Evolutionary conservation across 2,888 invertebrate genomes (phyloP), one percentile per base, ranked within the genome.

Genomic region (Malthinus flaveolus): DNA sequence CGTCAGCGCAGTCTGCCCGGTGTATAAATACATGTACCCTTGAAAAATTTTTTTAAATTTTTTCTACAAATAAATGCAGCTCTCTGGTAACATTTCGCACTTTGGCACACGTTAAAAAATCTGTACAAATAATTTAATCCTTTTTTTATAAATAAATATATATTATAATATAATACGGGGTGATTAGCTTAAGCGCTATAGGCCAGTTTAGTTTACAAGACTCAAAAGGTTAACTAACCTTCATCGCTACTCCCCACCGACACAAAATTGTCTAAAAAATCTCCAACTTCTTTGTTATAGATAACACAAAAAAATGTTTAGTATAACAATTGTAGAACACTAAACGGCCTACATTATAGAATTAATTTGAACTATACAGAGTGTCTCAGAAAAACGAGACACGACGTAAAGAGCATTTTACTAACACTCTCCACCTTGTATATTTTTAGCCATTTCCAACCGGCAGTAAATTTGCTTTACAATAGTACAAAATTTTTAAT

Each of bases 101-200:
- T 79, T 79, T 79, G 79, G 79, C 79, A 79, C 79, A 79, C 76
- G 76, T 77, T 74, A 66, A 78, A 75, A 78, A 76, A 75, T 77
- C 78, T 79, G 77, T 79, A 79, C 79, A 79, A 79, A 79, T 78
- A 79, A 79, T 78, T 79, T 78, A 78, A 78, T 72, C 73, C 71
- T 76, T 68, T 74, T n/a, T 77, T 78, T 79, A 78, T 79, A 79
- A 77, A 76, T 76, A 78, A 76, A 78, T 77, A 76, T 75, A 75
- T 74, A 75, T 74, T 71, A 76, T 75, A 75, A 75, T 75, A 74
- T 75, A 73, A 75, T 42, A 42, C 39, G 15, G 39, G 39, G 39
- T 42, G 39, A 42, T 42, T 42, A 15, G 39, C 23, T 13, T 42
- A 42, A 42, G 39, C 39, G 39, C 15, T 42, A 23, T 13, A 15